These are phyloP conservation scores for Dasyprocta punctata DNA, from an alignment of 2,113 vertebrate genomes.

Conservation along the genomic window DNA sequence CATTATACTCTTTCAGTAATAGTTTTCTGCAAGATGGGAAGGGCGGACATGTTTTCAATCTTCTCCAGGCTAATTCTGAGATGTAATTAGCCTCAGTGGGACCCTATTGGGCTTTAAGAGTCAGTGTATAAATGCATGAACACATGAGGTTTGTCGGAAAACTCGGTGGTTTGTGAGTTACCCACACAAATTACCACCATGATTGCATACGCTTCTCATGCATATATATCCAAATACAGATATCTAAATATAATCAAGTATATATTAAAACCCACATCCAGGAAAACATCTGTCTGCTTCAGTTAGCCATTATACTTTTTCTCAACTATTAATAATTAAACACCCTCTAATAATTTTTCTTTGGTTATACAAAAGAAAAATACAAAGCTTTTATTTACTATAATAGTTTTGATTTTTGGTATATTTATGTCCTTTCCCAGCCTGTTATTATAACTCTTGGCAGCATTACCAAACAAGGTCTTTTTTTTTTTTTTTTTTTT, in stretches of 20 bases:
- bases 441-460: not conserved
- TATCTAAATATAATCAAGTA: not conserved
- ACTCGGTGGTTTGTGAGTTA: not conserved
- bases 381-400: not conserved
- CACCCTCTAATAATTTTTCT: not conserved
- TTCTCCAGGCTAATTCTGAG: not conserved
- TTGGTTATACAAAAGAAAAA: slow-evolving; percentile 22
- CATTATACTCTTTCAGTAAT: not conserved
- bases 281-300: not conserved
- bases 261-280: not conserved
- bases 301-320: not conserved
- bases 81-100: not conserved
- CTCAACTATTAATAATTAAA: slow-evolving; percentile 36
- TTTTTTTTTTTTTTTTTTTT: slow-evolving; percentile 41
- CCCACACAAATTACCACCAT: not conserved
- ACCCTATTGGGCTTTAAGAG: not conserved
- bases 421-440: not conserved
- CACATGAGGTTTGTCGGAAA: not conserved
- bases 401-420: not conserved
- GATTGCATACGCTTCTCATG: not conserved
- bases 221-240: not conserved
- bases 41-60: not conserved
- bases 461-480: not conserved
- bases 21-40: not conserved
- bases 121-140: not conserved